These are phyloP conservation scores for Phortica okadai DNA, from an alignment of 2,888 invertebrate genomes.

Conservation along the genomic window DNA sequence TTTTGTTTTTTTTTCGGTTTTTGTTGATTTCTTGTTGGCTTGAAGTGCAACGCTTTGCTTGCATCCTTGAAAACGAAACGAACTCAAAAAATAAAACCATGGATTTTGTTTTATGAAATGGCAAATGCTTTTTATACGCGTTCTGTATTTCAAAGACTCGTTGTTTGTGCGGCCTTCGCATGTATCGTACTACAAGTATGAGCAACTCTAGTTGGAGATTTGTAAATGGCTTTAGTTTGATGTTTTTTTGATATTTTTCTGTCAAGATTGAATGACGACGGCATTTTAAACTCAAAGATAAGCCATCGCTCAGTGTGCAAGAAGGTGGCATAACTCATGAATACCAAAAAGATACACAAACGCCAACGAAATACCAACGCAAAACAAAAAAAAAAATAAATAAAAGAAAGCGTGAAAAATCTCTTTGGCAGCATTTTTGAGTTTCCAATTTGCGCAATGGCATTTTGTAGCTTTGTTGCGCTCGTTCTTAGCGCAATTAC, in stretches of 20 bases:
- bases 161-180: background rate
- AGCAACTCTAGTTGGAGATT: slow-evolving; percentile 14
- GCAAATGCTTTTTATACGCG: background rate
- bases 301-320: too few relatives aligned
- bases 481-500: slow-evolving; percentile 39
- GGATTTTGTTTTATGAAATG: background rate
- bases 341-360: background rate
- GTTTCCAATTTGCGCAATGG: slow-evolving; percentile 55
- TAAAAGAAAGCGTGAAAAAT: background rate
- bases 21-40: slow-evolving; percentile 6
- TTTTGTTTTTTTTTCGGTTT: slow-evolving; percentile 10
- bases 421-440: slow-evolving; percentile 43
- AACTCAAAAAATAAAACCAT: slow-evolving; percentile 15
- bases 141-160: slow-evolving; percentile 12
- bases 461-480: background rate
- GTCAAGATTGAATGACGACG: background rate
- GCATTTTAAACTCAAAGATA: too few relatives aligned
- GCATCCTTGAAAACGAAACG: slow-evolving; percentile 27
- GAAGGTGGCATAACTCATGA: too few relatives aligned
- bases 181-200: background rate
- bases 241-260: background rate
- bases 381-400: too few relatives aligned
- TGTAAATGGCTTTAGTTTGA: slow-evolving; percentile 12
- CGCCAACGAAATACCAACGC: background rate
- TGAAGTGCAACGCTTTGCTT: slow-evolving; percentile 13